phyloP scores from a whole-genome alignment of 2,797 vertebrate genomes.

The Ptychobarbus kaznakovi region DNA sequence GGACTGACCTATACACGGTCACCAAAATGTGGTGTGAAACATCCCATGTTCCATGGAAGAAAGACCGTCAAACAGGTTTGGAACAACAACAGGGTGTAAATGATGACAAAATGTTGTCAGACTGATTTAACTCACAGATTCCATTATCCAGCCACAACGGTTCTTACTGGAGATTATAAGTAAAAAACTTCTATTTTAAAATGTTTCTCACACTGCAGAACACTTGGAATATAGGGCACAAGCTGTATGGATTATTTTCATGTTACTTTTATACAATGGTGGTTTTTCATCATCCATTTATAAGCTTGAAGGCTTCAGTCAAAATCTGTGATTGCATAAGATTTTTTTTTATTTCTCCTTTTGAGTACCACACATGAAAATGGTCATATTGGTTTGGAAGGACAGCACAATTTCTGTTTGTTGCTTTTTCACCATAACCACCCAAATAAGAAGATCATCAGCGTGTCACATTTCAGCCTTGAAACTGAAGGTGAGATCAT shows the following conservation, averaged over 20 bases:
- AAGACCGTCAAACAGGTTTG: not conserved
- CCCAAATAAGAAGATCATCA: slow-evolving; percentile 23
- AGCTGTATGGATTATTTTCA: not conserved
- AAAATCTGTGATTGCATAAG: not conserved
- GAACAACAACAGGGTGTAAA: not conserved
- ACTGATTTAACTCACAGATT: not conserved
- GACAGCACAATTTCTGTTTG: not conserved
- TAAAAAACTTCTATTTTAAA: not conserved
- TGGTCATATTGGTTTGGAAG: not conserved
- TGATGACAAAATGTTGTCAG: not conserved
- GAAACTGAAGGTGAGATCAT: slow-evolving; percentile 47
- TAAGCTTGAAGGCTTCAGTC: not conserved
- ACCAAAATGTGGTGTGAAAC: not conserved
- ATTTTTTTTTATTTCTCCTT: not conserved
- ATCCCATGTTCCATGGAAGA: not conserved
- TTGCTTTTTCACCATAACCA: slow-evolving; percentile 21
- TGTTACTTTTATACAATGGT: not conserved
- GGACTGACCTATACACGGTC: not conserved
- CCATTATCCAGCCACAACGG: not conserved
- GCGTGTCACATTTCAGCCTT: not conserved
- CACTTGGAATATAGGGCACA: not conserved
- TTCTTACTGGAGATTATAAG: not conserved
- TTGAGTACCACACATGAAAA: not conserved
- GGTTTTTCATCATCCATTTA: not conserved
- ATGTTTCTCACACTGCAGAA: not conserved